Percentiles rank a stretch among this genome's conserved stretches.
These are phyloP conservation scores for Trachymyrmex cornetzi DNA, from an alignment of 1,140 invertebrate genomes.

Conservation along the genomic window DNA sequence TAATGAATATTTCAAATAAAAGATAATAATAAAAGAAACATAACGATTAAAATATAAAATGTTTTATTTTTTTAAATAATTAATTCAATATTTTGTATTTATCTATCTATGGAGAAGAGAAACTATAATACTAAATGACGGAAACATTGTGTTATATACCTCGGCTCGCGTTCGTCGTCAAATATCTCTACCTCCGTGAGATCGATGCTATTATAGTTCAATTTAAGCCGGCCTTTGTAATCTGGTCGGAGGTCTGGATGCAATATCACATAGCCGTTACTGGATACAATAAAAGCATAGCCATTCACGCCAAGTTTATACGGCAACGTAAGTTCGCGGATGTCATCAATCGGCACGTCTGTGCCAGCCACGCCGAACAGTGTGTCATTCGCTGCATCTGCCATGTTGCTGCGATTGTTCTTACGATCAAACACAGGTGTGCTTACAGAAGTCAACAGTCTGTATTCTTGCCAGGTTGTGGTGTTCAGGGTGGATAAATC, in stretches of 20 bases:
- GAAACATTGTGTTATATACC: conserved; percentile 70
- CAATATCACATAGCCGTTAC: conserved; percentile 97
- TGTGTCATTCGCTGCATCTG: conserved; percentile 88
- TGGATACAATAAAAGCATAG: conserved; percentile 97
- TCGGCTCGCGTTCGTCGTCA: conserved; percentile 89
- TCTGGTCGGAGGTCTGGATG: conserved; percentile 93
- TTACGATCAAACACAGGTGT: conserved; percentile 95
- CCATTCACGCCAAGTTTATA: conserved; percentile 98
- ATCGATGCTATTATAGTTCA: conserved; percentile 98
- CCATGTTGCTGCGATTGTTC: conserved; percentile 86
- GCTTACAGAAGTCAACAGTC: conserved; percentile 94
- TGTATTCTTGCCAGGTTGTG: conserved; percentile 81
- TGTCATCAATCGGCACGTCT: conserved; percentile 96
- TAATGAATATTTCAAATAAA: neutral
- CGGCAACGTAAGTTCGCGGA: conserved; percentile 94
- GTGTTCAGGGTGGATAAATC: conserved; percentile 72
- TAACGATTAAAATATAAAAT: conserved; percentile 1
- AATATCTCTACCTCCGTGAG: conserved; percentile 97
- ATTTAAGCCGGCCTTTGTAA: conserved; percentile 91
- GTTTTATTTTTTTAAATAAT: neutral
- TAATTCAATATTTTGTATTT: neutral
- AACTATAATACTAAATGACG: neutral
- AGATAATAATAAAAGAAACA: neutral
- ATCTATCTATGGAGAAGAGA: neutral
- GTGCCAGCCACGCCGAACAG: conserved; percentile 97